A percentile compares a stretch with the other conserved stretches of the same genome.
These are phyloP conservation scores for Oryzias woworae DNA, from an alignment of 2,113 vertebrate species.

Conservation along the genomic window DNA sequence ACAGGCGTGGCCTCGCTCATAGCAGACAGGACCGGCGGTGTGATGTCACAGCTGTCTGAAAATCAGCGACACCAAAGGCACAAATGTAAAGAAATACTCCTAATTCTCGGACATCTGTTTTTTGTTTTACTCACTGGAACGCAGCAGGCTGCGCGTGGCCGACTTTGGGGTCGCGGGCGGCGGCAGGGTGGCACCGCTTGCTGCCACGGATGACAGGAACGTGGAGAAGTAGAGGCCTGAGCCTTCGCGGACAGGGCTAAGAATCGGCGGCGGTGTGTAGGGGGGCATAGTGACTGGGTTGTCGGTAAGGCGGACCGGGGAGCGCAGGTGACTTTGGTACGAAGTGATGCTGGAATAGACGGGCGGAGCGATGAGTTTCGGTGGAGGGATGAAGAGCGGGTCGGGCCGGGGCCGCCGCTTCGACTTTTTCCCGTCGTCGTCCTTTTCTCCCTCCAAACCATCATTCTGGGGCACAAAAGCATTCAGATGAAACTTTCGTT, in stretches of 20 bases:
- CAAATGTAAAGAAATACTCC: not conserved
- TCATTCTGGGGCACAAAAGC: conserved; percentile 65
- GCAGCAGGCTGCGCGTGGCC: conserved; percentile 88
- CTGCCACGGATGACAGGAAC: conserved; percentile 82
- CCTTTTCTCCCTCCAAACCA: conserved; percentile 69
- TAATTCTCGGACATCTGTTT: not conserved
- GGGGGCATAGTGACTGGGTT: conserved; percentile 91
- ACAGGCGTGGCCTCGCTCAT: conserved; percentile 93
- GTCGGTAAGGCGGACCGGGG: conserved; percentile 89
- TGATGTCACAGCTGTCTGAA: conserved; percentile 92
- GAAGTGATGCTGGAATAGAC: conserved; percentile 93
- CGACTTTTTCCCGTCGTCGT: conserved; percentile 87
- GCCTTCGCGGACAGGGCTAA: conserved; percentile 95
- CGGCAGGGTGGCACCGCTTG: conserved; percentile 79
- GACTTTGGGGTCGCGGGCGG: conserved; percentile 93
- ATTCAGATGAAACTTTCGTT: not conserved
- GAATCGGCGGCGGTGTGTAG: conserved; percentile 96
- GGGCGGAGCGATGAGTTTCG: conserved; percentile 92
- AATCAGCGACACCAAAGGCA: conserved; percentile 16
- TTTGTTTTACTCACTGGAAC: conserved; percentile 86
- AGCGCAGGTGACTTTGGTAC: conserved; percentile 96
- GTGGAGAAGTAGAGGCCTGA: conserved; percentile 97
- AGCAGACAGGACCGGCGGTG: conserved; percentile 89
- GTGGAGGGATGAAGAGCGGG: conserved; percentile 96
- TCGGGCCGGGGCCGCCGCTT: conserved; percentile 92